These are phyloP conservation scores for Gracilinanus agilis DNA, from an alignment of 2,113 vertebrate genomes.

Conservation along the genomic window DNA sequence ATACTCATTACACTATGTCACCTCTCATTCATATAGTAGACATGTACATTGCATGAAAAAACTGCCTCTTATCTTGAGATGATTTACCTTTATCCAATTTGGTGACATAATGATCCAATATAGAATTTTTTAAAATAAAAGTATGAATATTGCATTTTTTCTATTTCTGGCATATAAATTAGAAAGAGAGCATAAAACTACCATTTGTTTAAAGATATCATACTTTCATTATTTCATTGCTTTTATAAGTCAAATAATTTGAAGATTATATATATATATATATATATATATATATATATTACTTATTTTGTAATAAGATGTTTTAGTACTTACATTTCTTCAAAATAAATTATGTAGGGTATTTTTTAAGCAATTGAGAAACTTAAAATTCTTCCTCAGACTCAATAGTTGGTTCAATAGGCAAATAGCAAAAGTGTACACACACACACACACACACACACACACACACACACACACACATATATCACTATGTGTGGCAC, in stretches of 20 bases:
- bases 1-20: not conserved
- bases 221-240: not conserved
- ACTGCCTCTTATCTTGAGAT: not conserved
- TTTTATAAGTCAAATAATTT: constrained; percentile 32
- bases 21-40: no score
- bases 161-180: not conserved
- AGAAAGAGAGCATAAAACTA: constrained; percentile 20
- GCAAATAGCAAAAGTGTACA: not conserved
- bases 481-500: not conserved
- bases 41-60: not conserved
- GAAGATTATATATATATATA: not conserved
- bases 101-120: not conserved
- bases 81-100: not conserved
- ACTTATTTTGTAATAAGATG: constrained; percentile 39
- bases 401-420: constrained; percentile 26
- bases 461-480: not conserved
- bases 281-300: not conserved
- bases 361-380: constrained; percentile 49
- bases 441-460: not conserved
- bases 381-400: constrained; percentile 45
- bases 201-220: constrained; percentile 24
- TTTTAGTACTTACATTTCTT: constrained; percentile 16
- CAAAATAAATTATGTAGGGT: not conserved
- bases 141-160: not conserved
- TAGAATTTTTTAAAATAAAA: not conserved